Conservation (phyloP, 2,113 vertebrate genomes). For the Oncorhynchus gorbuscha region DNA sequence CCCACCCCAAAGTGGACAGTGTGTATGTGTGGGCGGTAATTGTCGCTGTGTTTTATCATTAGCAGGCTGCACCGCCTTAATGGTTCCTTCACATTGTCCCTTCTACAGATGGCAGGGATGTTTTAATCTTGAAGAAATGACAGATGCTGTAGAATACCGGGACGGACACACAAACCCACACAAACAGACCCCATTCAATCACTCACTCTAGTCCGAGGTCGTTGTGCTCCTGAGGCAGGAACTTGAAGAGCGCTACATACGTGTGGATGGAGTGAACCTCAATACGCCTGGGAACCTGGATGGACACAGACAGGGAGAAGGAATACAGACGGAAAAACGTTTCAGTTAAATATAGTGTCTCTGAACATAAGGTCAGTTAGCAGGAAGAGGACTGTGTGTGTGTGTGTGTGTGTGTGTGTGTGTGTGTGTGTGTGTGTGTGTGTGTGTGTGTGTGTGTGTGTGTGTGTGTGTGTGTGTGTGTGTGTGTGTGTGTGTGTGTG, state of each 20-base stretch:
- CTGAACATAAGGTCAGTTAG: background rate
- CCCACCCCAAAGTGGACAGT: constrained; percentile 25
- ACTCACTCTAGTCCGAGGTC: constrained; percentile 90
- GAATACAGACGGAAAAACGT: background rate
- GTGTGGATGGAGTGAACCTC: constrained; percentile 86
- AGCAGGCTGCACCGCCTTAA: constrained; percentile 50
- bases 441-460: no score
- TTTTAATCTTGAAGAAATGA: constrained; percentile 42
- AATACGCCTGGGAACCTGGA: constrained; percentile 68
- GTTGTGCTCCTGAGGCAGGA: constrained; percentile 87
- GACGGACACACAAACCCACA: constrained; percentile 1
- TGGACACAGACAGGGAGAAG: constrained; percentile 36
- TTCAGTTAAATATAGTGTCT: background rate
- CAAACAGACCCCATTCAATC: constrained; percentile 7
- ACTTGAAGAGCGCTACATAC: constrained; percentile 89
- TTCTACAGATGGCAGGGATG: constrained; percentile 58
- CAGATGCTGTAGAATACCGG: background rate
- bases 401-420: background rate
- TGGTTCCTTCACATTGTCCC: constrained; percentile 45
- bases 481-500: no score
- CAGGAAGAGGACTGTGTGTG: no score
- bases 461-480: background rate
- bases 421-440: background rate
- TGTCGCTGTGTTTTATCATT: constrained; percentile 62
- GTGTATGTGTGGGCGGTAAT: constrained; percentile 35